These are phyloP conservation scores for Hyppa rectilinea DNA, from an alignment of 2,888 invertebrate species.

Conservation along the genomic window DNA sequence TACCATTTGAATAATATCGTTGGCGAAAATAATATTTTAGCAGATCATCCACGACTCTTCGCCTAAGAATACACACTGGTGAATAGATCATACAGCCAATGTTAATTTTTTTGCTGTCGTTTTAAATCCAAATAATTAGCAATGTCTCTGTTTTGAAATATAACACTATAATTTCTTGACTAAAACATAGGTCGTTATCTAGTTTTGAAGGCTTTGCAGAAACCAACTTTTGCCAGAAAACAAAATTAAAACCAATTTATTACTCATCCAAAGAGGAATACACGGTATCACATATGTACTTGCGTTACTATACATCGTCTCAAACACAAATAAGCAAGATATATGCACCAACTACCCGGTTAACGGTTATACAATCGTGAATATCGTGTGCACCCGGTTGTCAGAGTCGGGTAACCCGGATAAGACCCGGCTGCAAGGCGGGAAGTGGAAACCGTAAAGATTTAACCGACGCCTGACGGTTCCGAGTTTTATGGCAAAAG, in stretches of 20 bases:
- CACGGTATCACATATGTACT: not conserved
- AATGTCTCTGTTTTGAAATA: not conserved
- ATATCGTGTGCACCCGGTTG: constrained; percentile 61
- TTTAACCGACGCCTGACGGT: constrained; percentile 78
- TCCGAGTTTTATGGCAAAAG: constrained; percentile 68
- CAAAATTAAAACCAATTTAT: not conserved
- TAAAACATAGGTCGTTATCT: too few species aligned
- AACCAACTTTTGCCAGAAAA: too few species aligned
- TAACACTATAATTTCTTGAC: not conserved
- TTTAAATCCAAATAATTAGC: too few species aligned
- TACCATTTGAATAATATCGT: not conserved
- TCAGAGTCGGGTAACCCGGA: constrained; percentile 66
- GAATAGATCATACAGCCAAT: not conserved
- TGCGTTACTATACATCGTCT: constrained; percentile 5
- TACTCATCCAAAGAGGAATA: not conserved
- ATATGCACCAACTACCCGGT: constrained; percentile 17
- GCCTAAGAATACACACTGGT: not conserved
- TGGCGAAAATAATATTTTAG: not conserved
- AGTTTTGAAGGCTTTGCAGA: too few species aligned
- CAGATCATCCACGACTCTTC: not conserved
- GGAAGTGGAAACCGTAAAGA: constrained; percentile 76
- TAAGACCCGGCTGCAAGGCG: constrained; percentile 68
- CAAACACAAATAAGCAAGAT: constrained; percentile 22
- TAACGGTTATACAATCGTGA: constrained; percentile 50
- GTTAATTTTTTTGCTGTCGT: too few species aligned